A percentile compares a stretch with the other conserved stretches of the same genome.
phyloP scores from a whole-genome alignment of 2,888 invertebrate genomes.

The Nephrocerus scutellatus region DNA sequence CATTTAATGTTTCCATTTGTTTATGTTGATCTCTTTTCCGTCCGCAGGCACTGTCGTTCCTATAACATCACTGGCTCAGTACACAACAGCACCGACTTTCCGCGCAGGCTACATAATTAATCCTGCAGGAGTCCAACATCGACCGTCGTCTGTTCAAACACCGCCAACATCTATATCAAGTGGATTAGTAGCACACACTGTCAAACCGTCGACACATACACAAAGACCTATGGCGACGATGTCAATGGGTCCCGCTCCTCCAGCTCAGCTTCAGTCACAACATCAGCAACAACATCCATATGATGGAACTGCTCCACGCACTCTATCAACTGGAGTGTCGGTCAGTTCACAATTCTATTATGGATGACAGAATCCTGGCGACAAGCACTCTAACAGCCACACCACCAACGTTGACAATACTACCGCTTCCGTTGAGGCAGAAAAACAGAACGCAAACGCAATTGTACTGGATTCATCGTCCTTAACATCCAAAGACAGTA shows the following conservation, averaged over 20 bases:
- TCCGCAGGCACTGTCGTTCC: conserved; percentile 39
- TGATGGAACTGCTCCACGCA: conserved; percentile 45
- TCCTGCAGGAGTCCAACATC: conserved; percentile 36
- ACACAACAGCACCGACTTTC: conserved; percentile 43
- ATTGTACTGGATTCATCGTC: conserved; percentile 11
- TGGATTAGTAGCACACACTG: too few relatives aligned
- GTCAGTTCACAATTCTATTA: conserved; percentile 45
- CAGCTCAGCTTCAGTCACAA: conserved; percentile 25
- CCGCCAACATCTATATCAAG: conserved; percentile 31
- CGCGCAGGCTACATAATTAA: conserved; percentile 42
- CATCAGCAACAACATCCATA: conserved; percentile 39
- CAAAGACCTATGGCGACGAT: conserved; percentile 16
- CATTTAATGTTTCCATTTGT: conserved; percentile 2
- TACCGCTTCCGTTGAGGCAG: too few relatives aligned
- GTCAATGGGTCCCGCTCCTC: conserved; percentile 16
- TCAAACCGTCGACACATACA: too few relatives aligned
- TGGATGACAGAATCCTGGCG: conserved; percentile 45
- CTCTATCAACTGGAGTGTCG: conserved; percentile 44
- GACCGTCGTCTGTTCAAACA: conserved; percentile 34
- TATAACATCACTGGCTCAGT: conserved; percentile 41
- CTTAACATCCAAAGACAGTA: conserved; percentile 27
- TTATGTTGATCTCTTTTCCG: conserved; percentile 8
- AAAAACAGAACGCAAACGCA: conserved; percentile 13
- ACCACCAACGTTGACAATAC: too few relatives aligned
- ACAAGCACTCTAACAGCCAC: too few relatives aligned